Conservation (phyloP, 2,888 invertebrate species). For the Noctua janthe region DNA sequence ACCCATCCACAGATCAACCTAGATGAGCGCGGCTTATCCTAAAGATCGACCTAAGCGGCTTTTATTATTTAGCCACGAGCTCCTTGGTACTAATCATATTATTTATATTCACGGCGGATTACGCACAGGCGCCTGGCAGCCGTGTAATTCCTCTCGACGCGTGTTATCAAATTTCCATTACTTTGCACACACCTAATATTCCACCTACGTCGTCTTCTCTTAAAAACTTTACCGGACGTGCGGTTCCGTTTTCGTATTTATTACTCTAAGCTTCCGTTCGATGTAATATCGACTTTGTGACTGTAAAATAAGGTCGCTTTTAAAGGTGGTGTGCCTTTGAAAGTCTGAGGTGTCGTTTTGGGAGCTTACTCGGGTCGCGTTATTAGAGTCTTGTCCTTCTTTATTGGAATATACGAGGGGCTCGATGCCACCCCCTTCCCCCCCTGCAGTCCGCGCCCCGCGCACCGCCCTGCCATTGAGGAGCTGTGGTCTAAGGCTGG, state of each 20-base stretch:
- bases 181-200: conserved; percentile 77
- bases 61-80: too few relatives aligned
- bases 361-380: conserved; percentile 85
- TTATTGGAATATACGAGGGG: conserved; percentile 86
- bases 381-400: conserved; percentile 87
- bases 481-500: conserved; percentile 31
- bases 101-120: conserved; percentile 76
- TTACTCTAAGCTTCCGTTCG: conserved; percentile 66
- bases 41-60: too few relatives aligned
- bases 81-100: conserved; percentile 62
- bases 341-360: conserved; percentile 85
- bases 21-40: too few relatives aligned
- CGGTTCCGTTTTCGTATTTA: conserved; percentile 83
- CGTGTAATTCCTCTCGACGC: conserved; percentile 70
- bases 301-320: conserved; percentile 68
- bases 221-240: conserved; percentile 85
- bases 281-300: conserved; percentile 62
- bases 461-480: conserved; percentile 37
- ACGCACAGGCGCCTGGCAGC: conserved; percentile 48
- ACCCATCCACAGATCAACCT: too few relatives aligned
- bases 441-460: conserved; percentile 3
- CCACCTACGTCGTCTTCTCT: conserved; percentile 78
- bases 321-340: conserved; percentile 57
- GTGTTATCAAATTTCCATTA: conserved; percentile 82
- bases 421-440: conserved; percentile 61